These are phyloP conservation scores for Coelogynopora nodosa DNA, from an alignment of 2,888 invertebrate species.

Conservation along the genomic window DNA sequence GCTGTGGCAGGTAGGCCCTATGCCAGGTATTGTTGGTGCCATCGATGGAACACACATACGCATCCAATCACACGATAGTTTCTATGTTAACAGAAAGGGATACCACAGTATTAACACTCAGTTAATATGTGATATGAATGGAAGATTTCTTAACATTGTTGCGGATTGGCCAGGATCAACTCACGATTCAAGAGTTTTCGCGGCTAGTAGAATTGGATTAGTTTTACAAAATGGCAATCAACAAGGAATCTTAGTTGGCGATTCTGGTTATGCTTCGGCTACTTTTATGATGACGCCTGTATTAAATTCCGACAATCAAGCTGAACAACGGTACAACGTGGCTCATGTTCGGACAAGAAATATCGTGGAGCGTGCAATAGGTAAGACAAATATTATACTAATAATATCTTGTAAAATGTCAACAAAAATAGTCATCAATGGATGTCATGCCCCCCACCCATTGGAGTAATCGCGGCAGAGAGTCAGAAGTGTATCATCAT, in stretches of 20 bases:
- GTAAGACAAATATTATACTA: neutral
- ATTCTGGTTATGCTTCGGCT: neutral
- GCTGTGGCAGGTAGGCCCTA: constrained; percentile 46
- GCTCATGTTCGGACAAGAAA: constrained; percentile 41
- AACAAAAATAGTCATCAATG: too few relatives aligned
- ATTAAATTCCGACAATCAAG: neutral
- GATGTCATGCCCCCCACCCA: neutral
- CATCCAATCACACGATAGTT: constrained; percentile 46
- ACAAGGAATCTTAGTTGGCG: neutral
- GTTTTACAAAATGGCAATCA: neutral
- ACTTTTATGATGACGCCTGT: neutral
- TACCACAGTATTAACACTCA: constrained; percentile 50
- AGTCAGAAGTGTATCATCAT: neutral
- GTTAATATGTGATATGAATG: constrained; percentile 47
- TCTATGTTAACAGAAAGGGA: constrained; percentile 49
- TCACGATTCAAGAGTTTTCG: constrained; percentile 50
- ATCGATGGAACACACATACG: constrained; percentile 50
- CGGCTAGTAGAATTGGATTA: constrained; percentile 21
- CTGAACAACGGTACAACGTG: constrained; percentile 35
- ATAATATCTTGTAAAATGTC: too few relatives aligned
- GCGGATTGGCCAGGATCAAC: constrained; percentile 50
- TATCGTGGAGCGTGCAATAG: constrained; percentile 36
- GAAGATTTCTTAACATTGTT: constrained; percentile 47
- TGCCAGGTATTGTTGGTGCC: constrained; percentile 50
- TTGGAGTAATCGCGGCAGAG: neutral